Evolutionary conservation across 1,140 invertebrate species (phyloP).

Genomic region (Brachionus rubens): DNA sequence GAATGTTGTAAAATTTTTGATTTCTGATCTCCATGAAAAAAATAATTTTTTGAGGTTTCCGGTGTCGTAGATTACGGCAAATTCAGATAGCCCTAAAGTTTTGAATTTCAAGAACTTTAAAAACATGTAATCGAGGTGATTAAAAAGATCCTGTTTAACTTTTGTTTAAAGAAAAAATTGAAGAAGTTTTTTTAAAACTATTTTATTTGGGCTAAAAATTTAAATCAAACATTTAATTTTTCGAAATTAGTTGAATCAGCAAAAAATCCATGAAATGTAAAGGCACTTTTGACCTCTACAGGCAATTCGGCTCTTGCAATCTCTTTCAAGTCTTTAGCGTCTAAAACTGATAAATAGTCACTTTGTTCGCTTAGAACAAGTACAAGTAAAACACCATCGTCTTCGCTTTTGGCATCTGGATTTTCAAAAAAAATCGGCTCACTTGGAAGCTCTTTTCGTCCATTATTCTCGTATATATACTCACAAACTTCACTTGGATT

Average conservation of each 20-base stretch:
- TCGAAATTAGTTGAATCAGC: neutral
- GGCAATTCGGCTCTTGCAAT: conserved; percentile 56
- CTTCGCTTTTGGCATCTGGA: conserved; percentile 53
- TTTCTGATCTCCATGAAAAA: too few relatives aligned
- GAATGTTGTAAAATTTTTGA: too few relatives aligned
- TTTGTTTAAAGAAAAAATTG: too few relatives aligned
- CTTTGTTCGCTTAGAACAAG: conserved; percentile 47
- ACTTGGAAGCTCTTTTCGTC: conserved; percentile 54
- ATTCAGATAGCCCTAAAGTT: too few relatives aligned
- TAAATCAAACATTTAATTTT: neutral
- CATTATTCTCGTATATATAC: conserved; percentile 49
- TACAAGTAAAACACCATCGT: conserved; percentile 39
- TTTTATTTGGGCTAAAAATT: too few relatives aligned
- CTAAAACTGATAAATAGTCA: conserved; percentile 58
- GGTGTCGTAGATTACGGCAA: too few relatives aligned
- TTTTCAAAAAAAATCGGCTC: conserved; percentile 53
- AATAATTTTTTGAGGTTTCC: too few relatives aligned
- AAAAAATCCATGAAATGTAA: conserved; percentile 57
- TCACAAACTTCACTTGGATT: conserved; percentile 50
- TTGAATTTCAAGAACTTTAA: too few relatives aligned
- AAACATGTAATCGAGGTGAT: too few relatives aligned
- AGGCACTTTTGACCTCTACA: conserved; percentile 52
- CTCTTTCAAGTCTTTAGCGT: conserved; percentile 58
- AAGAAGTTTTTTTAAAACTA: too few relatives aligned
- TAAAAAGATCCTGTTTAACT: too few relatives aligned